phyloP scores from a whole-genome alignment of 2,797 vertebrate genomes.

The Aphelocoma californica region DNA sequence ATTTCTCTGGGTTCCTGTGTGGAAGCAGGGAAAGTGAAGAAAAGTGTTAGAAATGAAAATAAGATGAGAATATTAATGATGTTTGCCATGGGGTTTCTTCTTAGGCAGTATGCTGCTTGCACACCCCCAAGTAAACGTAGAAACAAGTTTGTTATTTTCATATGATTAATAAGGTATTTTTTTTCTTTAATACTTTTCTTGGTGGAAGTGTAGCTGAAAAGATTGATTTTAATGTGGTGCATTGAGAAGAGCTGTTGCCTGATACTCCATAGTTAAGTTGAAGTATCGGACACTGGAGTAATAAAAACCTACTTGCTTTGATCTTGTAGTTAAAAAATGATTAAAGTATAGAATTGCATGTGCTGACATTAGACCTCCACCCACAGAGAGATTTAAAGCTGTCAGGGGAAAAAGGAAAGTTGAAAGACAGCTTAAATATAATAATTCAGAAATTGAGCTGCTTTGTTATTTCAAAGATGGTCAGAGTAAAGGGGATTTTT shows the following conservation, averaged over 20 bases:
- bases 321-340: conserved; percentile 65
- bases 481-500: conserved; percentile 10
- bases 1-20: neutral
- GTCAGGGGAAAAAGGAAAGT: conserved; percentile 6
- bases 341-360: conserved; percentile 66
- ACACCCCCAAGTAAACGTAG: neutral
- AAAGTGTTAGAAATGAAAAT: neutral
- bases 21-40: neutral
- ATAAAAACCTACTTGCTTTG: conserved; percentile 54
- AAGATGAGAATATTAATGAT: neutral
- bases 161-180: neutral
- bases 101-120: neutral
- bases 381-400: conserved; percentile 59
- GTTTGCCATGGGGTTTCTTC: neutral
- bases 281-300: conserved; percentile 12
- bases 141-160: neutral
- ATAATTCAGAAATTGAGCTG: conserved; percentile 55
- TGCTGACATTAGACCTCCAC: conserved; percentile 55
- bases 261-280: conserved; percentile 52
- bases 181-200: neutral
- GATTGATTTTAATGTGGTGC: neutral
- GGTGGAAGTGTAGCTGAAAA: neutral
- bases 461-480: conserved; percentile 57
- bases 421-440: conserved; percentile 61
- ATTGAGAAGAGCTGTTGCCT: conserved; percentile 4